Percentiles rank a stretch among this genome's conserved stretches.
These are phyloP conservation scores for Drosophila paulistorum DNA, from an alignment of 1,140 invertebrate genomes.

Conservation along the genomic window DNA sequence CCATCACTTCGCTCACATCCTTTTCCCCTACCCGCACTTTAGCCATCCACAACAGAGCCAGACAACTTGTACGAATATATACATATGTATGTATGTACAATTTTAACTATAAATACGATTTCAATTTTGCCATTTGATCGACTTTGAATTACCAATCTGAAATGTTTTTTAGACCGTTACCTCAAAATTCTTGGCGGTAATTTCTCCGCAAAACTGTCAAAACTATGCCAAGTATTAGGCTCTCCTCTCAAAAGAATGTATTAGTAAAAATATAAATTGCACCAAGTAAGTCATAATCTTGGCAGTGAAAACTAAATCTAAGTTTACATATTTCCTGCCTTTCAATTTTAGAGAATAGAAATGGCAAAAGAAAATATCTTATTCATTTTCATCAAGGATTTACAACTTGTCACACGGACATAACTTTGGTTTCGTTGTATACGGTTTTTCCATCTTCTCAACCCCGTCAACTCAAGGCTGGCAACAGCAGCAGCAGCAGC, in stretches of 20 bases:
- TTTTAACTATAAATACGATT: neutral
- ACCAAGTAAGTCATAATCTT: no score
- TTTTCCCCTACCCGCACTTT: neutral
- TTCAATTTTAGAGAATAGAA: no score
- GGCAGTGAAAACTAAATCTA: no score
- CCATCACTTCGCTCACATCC: neutral
- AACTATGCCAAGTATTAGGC: no score
- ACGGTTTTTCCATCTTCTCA: no score
- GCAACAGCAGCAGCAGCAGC: no score
- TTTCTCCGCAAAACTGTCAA: no score
- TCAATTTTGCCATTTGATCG: conserved; percentile 1
- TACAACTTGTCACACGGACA: neutral
- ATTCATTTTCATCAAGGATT: neutral
- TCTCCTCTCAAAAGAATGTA: neutral
- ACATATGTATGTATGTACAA: neutral
- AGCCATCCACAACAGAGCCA: neutral
- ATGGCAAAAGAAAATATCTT: neutral
- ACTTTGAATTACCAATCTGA: neutral
- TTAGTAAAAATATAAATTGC: no score
- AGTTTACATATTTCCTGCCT: no score
- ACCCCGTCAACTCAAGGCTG: no score
- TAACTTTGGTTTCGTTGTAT: neutral
- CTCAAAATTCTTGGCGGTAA: neutral
- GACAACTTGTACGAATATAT: neutral
- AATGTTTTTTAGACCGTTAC: neutral